Percentiles rank a stretch among this genome's conserved stretches.
Conservation (phyloP, 2,113 vertebrate species). For the Tapirus terrestris region DNA sequence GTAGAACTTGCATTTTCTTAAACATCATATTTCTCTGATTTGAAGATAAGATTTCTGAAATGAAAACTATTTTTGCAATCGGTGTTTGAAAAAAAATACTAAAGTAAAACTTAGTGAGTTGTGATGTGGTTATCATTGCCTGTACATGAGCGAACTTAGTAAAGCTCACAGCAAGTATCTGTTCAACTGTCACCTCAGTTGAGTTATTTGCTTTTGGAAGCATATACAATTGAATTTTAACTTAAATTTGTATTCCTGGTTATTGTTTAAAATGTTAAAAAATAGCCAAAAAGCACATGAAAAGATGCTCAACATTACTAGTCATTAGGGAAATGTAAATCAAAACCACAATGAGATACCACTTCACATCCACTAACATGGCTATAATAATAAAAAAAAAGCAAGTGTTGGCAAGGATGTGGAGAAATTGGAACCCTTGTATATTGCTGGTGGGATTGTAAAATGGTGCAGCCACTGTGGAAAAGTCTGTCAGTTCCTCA, state of each 20-base stretch:
- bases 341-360: not conserved
- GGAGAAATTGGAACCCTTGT: not conserved
- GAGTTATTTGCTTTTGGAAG: slow-evolving; percentile 26
- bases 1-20: slow-evolving; percentile 24
- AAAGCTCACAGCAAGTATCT: not conserved
- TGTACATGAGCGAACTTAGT: not conserved
- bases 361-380: not conserved
- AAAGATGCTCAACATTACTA: not conserved
- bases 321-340: not conserved
- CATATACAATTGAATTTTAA: not conserved
- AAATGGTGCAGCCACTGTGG: not conserved
- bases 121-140: not conserved
- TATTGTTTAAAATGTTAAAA: not conserved
- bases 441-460: not conserved
- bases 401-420: not conserved
- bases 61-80: slow-evolving; percentile 2
- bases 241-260: slow-evolving; percentile 25
- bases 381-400: not conserved
- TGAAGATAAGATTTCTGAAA: slow-evolving; percentile 50
- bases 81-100: not conserved
- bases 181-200: not conserved
- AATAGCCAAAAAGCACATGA: not conserved
- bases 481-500: not conserved
- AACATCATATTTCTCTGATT: not conserved
- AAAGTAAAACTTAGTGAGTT: not conserved